These are phyloP conservation scores for Myotis davidii DNA, from an alignment of 2,113 vertebrate genomes.

Conservation along the genomic window DNA sequence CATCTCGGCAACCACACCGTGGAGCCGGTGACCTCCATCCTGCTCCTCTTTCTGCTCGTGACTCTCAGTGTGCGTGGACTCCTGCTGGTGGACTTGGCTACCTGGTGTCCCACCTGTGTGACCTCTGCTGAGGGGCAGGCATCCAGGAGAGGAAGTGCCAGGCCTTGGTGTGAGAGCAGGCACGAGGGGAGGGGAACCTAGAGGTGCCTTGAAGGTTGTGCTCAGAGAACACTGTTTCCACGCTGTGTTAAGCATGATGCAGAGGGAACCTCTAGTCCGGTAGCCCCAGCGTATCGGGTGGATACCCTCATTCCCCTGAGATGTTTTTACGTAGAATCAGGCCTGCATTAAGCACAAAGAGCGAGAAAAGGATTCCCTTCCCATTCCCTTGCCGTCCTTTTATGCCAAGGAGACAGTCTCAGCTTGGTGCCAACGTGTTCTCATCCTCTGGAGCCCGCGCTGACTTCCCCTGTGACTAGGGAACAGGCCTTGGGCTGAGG, in stretches of 20 bases:
- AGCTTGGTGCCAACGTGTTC: background rate
- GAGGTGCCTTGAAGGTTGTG: background rate
- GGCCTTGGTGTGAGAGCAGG: background rate
- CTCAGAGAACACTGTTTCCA: background rate
- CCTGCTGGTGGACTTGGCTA: constrained; percentile 71
- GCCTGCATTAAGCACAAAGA: background rate
- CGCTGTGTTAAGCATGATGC: background rate
- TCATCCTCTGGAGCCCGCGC: background rate
- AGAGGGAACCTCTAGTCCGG: background rate
- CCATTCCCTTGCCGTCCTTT: constrained; percentile 12
- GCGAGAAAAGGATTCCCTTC: background rate
- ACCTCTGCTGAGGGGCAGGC: background rate
- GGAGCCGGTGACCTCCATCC: constrained; percentile 45
- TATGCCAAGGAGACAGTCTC: constrained; percentile 37
- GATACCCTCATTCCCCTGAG: background rate
- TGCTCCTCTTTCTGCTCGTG: constrained; percentile 82
- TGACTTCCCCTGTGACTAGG: background rate
- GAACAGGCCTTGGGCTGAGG: background rate
- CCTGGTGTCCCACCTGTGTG: constrained; percentile 78
- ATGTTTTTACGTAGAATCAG: background rate
- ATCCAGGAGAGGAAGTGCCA: too few species aligned
- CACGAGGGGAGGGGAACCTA: background rate
- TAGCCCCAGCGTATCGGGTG: background rate
- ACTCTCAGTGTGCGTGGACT: constrained; percentile 83
- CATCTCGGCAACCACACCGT: constrained; percentile 82